Base-by-base conservation (phyloP, 2,888 invertebrate species). In the Nomada lathburiana region DNA sequence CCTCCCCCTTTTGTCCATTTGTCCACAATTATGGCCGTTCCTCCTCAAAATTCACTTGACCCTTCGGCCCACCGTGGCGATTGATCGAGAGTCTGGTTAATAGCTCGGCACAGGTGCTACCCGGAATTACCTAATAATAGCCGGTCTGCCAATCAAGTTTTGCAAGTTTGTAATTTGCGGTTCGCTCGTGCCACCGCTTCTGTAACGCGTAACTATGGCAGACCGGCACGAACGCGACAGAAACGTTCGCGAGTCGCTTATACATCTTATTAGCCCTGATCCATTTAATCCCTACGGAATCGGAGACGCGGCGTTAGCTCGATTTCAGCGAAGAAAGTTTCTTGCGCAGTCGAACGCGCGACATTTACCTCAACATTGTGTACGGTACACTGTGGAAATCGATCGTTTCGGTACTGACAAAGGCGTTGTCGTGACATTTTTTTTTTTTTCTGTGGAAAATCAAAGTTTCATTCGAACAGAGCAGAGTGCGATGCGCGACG, bases 151-250 rank as follows among this genome's bases (percentile, higher is more conserved):
- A 67, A 76, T 81, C 76, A 23, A 57, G 72, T 53, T 73, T 42
- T 63, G 76, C 72, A 80, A 86, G 85, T 80, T 81, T 62, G 62
- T 80, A 83, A 84, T 79, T 84, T 77, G 62, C 68, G 77, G 68
- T 47, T 3, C 60, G 67, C 44, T 60, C 71, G 71, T 64, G 72
- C 64, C 55, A 64, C 50, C 72, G 44, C n/a, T 55, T 72, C 53
- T 26, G 72, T n/a, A 63, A 72, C 55, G 55, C 53, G 72, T 42
- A 73, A 73, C 55, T 55, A 73, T 47, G 44, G 64, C 72, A 10
- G 29, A 5, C 10, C 26, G 29, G 11, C 72, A 64, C 64, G 64
- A 73, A 26, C 26, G 5, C 20, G 29, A 13, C 13, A n/a, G 53
- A 55, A 11, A n/a, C 44, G 59, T 47, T 16, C n/a, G 47, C 11